A percentile compares a stretch with the other conserved stretches of the same genome.
Conservation (phyloP, 1,140 invertebrate species). For the Cyclina sinensis region DNA sequence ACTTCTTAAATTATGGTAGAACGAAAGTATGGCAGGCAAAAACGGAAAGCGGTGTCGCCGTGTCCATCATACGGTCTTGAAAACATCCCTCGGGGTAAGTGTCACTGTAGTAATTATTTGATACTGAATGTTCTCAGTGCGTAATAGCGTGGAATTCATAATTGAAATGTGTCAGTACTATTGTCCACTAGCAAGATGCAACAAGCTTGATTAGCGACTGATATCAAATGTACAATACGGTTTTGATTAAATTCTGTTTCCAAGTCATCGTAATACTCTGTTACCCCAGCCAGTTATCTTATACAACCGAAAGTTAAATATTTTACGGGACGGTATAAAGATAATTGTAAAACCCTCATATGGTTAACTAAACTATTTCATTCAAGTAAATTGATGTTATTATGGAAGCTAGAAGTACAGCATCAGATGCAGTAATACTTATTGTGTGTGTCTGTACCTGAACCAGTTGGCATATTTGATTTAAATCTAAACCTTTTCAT, state of each 20-base stretch:
- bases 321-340: background rate
- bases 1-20: too few species aligned
- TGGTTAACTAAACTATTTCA: too few species aligned
- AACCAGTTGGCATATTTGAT: too few species aligned
- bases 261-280: background rate
- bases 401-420: too few species aligned
- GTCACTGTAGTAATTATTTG: conserved; percentile 41
- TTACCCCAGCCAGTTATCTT: background rate
- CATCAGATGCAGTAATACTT: too few species aligned
- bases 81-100: conserved; percentile 19
- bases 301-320: conserved; percentile 19
- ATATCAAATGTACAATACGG: conserved; percentile 35
- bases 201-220: conserved; percentile 40
- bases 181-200: conserved; percentile 49
- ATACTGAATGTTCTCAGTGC: background rate
- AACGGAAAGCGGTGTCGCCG: background rate
- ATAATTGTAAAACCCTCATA: too few species aligned
- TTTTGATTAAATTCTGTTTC: conserved; percentile 47
- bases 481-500: too few species aligned
- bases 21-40: too few species aligned
- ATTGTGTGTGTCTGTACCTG: too few species aligned
- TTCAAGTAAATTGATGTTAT: too few species aligned
- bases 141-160: conserved; percentile 51
- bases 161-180: conserved; percentile 51
- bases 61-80: background rate